A percentile compares a stretch with the other conserved stretches of the same genome.
These are phyloP conservation scores for Lycophotia porphyrea DNA, from an alignment of 2,888 invertebrate genomes.

Conservation along the genomic window DNA sequence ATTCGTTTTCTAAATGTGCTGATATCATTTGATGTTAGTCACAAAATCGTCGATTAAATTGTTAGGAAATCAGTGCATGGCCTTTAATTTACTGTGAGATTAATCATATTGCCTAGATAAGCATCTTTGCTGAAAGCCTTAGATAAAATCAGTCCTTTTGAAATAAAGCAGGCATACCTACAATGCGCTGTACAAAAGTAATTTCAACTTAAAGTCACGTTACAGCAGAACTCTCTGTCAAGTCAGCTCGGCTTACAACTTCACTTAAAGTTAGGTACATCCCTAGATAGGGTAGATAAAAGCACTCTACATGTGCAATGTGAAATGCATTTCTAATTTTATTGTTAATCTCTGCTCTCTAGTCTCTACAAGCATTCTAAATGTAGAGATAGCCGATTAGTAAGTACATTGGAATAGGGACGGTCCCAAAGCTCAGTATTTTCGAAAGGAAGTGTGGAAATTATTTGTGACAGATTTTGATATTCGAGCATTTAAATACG, in stretches of 20 bases:
- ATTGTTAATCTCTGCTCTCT: conserved; percentile 37
- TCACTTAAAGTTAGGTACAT: neutral
- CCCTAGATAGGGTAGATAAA: neutral
- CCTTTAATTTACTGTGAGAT: conserved; percentile 49
- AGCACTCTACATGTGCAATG: conserved; percentile 14
- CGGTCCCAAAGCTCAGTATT: neutral
- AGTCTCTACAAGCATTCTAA: conserved; percentile 26
- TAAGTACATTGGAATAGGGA: neutral
- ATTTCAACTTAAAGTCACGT: conserved; percentile 5
- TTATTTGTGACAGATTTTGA: neutral
- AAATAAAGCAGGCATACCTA: conserved; percentile 41
- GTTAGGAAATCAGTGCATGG: conserved; percentile 42
- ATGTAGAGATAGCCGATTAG: conserved; percentile 2
- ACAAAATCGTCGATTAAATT: conserved; percentile 7
- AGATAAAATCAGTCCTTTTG: conserved; percentile 51
- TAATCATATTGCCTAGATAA: conserved; percentile 56
- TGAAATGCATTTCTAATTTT: conserved; percentile 42
- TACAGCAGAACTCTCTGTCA: too few species aligned
- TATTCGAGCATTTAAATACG: conserved; percentile 6
- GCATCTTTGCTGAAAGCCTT: conserved; percentile 42
- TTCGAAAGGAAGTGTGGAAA: neutral
- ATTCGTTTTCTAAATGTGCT: conserved; percentile 21
- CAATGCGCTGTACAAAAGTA: conserved; percentile 14
- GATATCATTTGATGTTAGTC: conserved; percentile 19
- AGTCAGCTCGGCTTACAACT: neutral